phyloP scores from a whole-genome alignment of 2,888 invertebrate species.

The Hydrotaea diabolus region DNA sequence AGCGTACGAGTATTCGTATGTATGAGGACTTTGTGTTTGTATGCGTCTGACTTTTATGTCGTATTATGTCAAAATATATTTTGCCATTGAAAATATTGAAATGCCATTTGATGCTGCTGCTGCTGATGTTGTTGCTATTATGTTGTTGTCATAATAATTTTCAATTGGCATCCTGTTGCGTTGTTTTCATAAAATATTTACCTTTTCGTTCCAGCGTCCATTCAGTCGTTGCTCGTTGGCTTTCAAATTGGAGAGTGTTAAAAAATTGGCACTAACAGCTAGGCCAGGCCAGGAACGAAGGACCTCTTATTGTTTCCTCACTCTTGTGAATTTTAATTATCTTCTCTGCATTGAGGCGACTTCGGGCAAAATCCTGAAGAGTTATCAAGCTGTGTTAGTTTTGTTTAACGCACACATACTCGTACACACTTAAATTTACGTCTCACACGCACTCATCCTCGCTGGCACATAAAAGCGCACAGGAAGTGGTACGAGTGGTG shows the following conservation, averaged over 20 bases:
- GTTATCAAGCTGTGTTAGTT: constrained; percentile 64
- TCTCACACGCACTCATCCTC: neutral
- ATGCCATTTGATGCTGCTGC: constrained; percentile 9
- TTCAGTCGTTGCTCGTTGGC: neutral
- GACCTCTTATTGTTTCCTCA: constrained; percentile 13
- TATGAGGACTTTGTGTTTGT: constrained; percentile 31
- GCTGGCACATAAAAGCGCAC: neutral
- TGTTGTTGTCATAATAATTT: constrained; percentile 73
- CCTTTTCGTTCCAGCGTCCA: constrained; percentile 69
- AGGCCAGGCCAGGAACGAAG: neutral
- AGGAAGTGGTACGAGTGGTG: constrained; percentile 54
- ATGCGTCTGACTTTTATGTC: constrained; percentile 42
- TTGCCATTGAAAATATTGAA: neutral
- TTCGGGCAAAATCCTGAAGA: constrained; percentile 47
- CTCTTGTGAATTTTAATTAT: constrained; percentile 64
- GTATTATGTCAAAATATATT: constrained; percentile 42
- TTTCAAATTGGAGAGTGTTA: constrained; percentile 61
- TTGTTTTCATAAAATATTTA: constrained; percentile 80
- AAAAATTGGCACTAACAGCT: constrained; percentile 52
- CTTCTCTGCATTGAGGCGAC: constrained; percentile 42
- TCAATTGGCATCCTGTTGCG: constrained; percentile 79
- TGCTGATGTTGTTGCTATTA: no score
- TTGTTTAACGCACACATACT: constrained; percentile 41
- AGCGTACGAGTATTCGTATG: no score
- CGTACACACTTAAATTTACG: neutral